phyloP scores from a whole-genome alignment of 2,797 vertebrate genomes.

The Aulostomus chinensis region DNA sequence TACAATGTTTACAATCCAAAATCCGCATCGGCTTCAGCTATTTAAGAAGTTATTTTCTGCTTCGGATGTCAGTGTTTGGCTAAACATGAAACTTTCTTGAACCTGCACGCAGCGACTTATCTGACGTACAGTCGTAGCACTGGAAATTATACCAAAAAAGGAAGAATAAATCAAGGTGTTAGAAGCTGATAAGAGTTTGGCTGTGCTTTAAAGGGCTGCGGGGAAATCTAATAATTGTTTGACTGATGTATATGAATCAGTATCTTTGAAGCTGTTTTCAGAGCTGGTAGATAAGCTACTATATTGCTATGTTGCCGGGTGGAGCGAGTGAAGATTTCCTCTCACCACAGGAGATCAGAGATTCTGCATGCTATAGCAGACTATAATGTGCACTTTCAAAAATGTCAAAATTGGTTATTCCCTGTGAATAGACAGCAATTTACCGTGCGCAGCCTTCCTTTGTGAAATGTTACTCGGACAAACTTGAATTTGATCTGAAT shows the following conservation, averaged over 20 bases:
- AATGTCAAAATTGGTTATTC: neutral
- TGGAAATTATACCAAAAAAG: conserved; percentile 2
- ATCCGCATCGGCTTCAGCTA: neutral
- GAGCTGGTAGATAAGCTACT: conserved; percentile 28
- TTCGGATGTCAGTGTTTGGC: conserved; percentile 15
- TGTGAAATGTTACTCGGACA: conserved; percentile 6
- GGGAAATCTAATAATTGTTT: conserved; percentile 37
- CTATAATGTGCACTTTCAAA: conserved; percentile 12
- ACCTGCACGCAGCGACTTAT: conserved; percentile 13
- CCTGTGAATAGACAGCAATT: conserved; percentile 1
- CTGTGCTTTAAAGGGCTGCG: conserved; percentile 4
- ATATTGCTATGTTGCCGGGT: conserved; percentile 10
- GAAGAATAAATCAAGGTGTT: conserved; percentile 25
- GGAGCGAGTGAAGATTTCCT: conserved; percentile 15
- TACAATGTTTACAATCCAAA: too few relatives aligned
- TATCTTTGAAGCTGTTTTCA: conserved; percentile 25
- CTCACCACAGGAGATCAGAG: conserved; percentile 1
- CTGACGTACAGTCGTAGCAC: neutral
- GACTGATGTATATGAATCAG: conserved; percentile 30
- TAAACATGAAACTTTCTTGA: conserved; percentile 18
- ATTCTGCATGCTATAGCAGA: conserved; percentile 2
- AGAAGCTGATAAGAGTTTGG: conserved; percentile 29
- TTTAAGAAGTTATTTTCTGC: neutral
- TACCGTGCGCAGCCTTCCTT: neutral
- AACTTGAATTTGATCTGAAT: conserved; percentile 26